A percentile compares a stretch with the other conserved stretches of the same genome.
phyloP scores from a whole-genome alignment of 2,797 vertebrate genomes.

The Tenualosa thibaudeaui region DNA sequence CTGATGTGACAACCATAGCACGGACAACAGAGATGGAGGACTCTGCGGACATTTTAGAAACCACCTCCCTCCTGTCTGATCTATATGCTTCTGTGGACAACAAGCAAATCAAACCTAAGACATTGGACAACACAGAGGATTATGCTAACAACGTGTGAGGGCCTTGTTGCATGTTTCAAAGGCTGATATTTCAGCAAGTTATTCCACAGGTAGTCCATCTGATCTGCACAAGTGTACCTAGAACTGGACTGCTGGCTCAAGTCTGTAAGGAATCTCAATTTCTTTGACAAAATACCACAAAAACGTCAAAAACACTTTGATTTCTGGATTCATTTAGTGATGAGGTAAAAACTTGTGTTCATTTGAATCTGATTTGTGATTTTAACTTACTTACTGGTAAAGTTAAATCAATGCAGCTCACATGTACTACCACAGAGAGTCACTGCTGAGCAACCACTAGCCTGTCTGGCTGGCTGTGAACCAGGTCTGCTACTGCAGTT shows the following conservation, averaged over 20 bases:
- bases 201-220: not conserved
- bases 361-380: too few relatives aligned
- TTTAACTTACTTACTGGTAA: not conserved
- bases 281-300: not conserved
- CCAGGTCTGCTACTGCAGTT: not conserved
- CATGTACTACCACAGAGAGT: not conserved
- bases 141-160: conserved; percentile 72
- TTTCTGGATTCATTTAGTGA: too few relatives aligned
- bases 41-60: conserved; percentile 46
- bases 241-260: not conserved
- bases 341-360: too few relatives aligned
- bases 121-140: conserved; percentile 50
- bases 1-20: conserved; percentile 52
- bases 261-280: not conserved
- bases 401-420: not conserved
- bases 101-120: conserved; percentile 60
- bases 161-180: not conserved
- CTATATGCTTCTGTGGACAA: conserved; percentile 74
- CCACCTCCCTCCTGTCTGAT: conserved; percentile 61
- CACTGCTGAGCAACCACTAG: not conserved
- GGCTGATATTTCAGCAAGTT: not conserved
- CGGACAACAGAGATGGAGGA: conserved; percentile 40
- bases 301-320: too few relatives aligned
- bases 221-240: not conserved
- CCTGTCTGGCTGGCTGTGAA: not conserved